A percentile compares a stretch with the other conserved stretches of the same genome.
These are phyloP conservation scores for Cryptocephalus primarius DNA, from an alignment of 2,888 invertebrate genomes.

Conservation along the genomic window DNA sequence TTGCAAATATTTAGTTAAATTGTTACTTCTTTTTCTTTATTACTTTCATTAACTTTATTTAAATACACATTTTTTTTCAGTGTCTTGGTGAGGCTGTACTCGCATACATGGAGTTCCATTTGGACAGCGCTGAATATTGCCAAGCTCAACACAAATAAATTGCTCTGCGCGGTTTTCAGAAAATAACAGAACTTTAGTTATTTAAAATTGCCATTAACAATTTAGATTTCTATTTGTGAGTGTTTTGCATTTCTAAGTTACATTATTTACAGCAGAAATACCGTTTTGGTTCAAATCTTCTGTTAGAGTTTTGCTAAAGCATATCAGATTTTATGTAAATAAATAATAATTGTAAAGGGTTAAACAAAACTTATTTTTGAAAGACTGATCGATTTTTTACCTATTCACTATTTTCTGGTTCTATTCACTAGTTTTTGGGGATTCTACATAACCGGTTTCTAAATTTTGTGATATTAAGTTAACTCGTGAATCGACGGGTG, in stretches of 20 bases:
- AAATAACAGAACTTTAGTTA: conserved; percentile 13
- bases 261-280: not conserved
- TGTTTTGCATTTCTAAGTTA: conserved; percentile 12
- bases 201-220: conserved; percentile 11
- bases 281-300: conserved; percentile 11
- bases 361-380: conserved; percentile 13
- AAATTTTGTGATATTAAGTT: conserved; percentile 13
- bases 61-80: conserved; percentile 43
- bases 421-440: conserved; percentile 6
- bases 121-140: conserved; percentile 97
- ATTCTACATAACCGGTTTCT: conserved; percentile 7
- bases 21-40: no score
- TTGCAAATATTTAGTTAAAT: no score
- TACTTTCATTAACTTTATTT: no score
- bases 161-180: conserved; percentile 3
- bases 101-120: conserved; percentile 96
- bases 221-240: conserved; percentile 27
- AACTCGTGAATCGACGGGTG: conserved; percentile 13
- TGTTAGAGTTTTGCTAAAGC: conserved; percentile 28
- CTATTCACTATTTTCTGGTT: conserved; percentile 3
- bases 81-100: conserved; percentile 79
- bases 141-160: conserved; percentile 95
- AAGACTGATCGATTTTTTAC: conserved; percentile 16
- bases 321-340: conserved; percentile 29
- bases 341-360: conserved; percentile 11